These are phyloP conservation scores for Thunnus albacares DNA, from an alignment of 2,797 vertebrate species.

Conservation along the genomic window DNA sequence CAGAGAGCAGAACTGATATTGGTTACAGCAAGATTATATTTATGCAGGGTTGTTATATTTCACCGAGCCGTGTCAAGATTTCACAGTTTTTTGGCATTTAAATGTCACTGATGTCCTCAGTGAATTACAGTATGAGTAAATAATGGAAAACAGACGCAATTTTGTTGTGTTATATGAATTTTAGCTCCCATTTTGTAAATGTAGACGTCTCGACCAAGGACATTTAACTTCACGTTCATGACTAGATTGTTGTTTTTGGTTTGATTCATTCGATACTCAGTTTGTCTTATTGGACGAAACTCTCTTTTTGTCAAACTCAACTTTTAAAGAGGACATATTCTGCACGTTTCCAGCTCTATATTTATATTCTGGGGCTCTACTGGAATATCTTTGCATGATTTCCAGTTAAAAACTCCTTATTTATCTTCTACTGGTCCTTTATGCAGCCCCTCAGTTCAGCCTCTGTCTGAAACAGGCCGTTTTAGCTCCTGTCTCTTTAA, in stretches of 20 bases:
- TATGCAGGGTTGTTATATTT: constrained; percentile 1
- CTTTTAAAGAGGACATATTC: too few species aligned
- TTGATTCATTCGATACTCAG: background rate
- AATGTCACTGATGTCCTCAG: constrained; percentile 14
- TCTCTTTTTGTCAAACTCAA: too few species aligned
- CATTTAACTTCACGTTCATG: background rate
- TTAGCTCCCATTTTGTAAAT: background rate
- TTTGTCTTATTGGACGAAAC: too few species aligned
- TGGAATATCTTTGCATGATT: too few species aligned
- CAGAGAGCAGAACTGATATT: background rate
- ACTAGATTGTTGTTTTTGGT: background rate
- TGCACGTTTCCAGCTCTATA: too few species aligned
- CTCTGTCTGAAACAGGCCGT: too few species aligned
- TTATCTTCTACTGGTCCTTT: too few species aligned
- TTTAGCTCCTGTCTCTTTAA: too few species aligned
- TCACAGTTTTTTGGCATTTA: constrained; percentile 21
- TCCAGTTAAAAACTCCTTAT: too few species aligned
- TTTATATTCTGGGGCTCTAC: too few species aligned
- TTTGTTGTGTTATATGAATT: background rate
- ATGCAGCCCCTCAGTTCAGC: too few species aligned
- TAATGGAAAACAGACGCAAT: background rate
- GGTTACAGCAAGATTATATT: constrained; percentile 10
- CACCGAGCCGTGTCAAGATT: background rate
- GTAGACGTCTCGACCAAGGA: background rate
- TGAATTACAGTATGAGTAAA: background rate